Percentiles rank a stretch among this genome's conserved stretches.
phyloP scores from a whole-genome alignment of 2,797 vertebrate genomes.

The Pseudochirops cupreus region DNA sequence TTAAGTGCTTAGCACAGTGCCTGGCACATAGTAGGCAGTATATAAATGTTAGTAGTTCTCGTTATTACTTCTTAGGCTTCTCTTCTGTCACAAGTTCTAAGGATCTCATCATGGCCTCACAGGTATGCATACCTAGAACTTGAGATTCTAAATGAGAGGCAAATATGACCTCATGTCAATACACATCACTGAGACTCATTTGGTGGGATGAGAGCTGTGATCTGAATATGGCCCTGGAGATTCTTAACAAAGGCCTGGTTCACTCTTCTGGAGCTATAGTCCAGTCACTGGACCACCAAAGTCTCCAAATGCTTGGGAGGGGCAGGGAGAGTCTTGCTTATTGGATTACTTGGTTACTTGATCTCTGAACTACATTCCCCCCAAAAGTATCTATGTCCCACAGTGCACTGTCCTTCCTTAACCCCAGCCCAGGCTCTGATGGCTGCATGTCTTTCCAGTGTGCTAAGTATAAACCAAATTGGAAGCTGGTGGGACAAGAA shows the following conservation, averaged over 20 bases:
- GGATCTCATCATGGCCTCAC: not conserved
- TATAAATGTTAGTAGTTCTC: not conserved
- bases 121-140: not conserved
- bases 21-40: not conserved
- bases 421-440: not conserved
- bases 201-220: not conserved
- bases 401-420: not conserved
- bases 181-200: not conserved
- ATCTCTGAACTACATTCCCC: not conserved
- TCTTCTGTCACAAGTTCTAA: not conserved
- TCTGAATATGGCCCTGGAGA: not conserved
- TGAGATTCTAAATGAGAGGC: not conserved
- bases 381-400: not conserved
- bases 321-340: not conserved
- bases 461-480: not conserved
- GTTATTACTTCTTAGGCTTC: not conserved
- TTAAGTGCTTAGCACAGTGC: not conserved
- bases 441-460: not conserved
- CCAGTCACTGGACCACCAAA: not conserved
- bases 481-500: not conserved
- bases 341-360: not conserved
- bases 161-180: not conserved
- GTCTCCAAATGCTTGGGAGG: not conserved
- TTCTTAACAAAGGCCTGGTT: not conserved
- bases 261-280: not conserved